Evolutionary conservation across 2,797 vertebrate species (phyloP), one percentile per base, ranked within the genome.

Genomic region (Gouania willdenowi): DNA sequence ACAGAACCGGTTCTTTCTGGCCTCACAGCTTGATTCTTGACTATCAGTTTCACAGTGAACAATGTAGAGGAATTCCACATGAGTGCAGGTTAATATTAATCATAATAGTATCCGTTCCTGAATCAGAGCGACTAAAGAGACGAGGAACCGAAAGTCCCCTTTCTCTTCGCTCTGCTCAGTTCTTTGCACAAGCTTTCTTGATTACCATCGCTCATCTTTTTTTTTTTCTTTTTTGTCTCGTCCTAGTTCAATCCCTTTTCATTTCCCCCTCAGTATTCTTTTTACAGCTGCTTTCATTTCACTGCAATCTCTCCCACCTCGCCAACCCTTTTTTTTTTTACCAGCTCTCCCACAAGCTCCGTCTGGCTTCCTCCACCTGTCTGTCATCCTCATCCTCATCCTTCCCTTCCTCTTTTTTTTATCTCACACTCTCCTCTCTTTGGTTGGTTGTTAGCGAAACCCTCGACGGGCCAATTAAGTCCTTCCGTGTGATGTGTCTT

Each of bases 181-280:
- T 66, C 69, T 68, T 49, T 2, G 22, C 43, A 46, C 40, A 61
- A 71, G 72, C 79, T 66, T 61, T 74, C 68, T 72, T 71, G 71
- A 83, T 81, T 81, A 73, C 74, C 74, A 77, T 81, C 72, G 60
- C 69, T 80, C 75, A 75, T 73, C 71, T 71, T 71, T 69, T 29
- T 66, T 51, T 75, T 70, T 82, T 81, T 78, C 60, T 66, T 75
- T 79, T 66, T 57, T 44, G 63, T 39, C 53, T 54, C 48, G 39
- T 68, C 68, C 71, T 74, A 73, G 76, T 80, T 81, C 80, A 77
- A 66, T 67, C 71, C 73, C 67, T 78, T 77, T 81, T 73, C 71
- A 75, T 82, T 69, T 75, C 62, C 68, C 51, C 51, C 21, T 69
- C 65, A 45, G 49, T n/a, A n/a, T 79, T 79, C 71, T 59, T 52